A percentile compares a stretch with the other conserved stretches of the same genome.
Evolutionary conservation across 1,140 invertebrate genomes (phyloP).

Genomic region (Epicauta chinensis): DNA sequence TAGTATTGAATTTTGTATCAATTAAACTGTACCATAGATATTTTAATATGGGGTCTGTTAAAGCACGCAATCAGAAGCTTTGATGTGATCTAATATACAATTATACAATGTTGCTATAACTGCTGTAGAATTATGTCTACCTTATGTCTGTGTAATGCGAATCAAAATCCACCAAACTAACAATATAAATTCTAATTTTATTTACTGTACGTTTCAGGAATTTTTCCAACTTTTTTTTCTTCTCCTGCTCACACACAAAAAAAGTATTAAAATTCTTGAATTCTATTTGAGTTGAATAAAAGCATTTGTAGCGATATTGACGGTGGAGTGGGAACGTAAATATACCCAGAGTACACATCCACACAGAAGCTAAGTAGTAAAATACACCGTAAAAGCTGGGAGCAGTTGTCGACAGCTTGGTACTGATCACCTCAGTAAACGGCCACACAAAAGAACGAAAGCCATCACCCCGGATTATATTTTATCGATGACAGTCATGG

Average conservation of each 20-base stretch:
- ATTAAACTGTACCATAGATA: constrained; percentile 30
- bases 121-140: constrained; percentile 18
- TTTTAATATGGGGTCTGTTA: constrained; percentile 24
- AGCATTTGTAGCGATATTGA: background rate
- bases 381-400: constrained; percentile 32
- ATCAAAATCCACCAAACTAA: too few relatives aligned
- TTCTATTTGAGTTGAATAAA: background rate
- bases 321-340: constrained; percentile 5
- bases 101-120: constrained; percentile 23
- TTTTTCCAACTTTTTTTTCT: too few relatives aligned
- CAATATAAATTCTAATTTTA: constrained; percentile 7
- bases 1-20: constrained; percentile 33
- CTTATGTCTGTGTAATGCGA: background rate
- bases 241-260: too few relatives aligned
- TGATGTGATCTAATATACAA: constrained; percentile 24
- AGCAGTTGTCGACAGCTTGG: constrained; percentile 31
- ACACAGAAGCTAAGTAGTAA: constrained; percentile 25
- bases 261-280: too few relatives aligned
- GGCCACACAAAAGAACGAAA: constrained; percentile 30
- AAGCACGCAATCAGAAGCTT: constrained; percentile 24
- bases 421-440: constrained; percentile 31
- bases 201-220: too few relatives aligned
- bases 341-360: constrained; percentile 22
- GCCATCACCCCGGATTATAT: constrained; percentile 24
- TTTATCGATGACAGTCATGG: constrained; percentile 23